Base-by-base conservation (phyloP, 2,888 invertebrate species). In the Cerceris ruficornis region DNA sequence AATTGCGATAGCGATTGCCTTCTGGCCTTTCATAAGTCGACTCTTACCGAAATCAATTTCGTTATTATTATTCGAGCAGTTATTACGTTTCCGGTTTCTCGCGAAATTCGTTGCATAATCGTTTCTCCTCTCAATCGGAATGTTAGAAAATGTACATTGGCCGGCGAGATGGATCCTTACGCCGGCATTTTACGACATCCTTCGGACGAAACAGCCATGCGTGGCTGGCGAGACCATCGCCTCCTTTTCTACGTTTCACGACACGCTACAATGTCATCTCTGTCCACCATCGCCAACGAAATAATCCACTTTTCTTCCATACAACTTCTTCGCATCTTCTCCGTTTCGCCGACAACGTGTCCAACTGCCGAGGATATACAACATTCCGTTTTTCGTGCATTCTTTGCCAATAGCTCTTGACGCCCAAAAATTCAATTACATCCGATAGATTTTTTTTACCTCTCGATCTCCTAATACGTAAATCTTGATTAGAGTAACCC, bases 111-210 rank as follows among this genome's bases (percentile, higher is more conserved):
- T 14, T 13, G 7, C 6, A 14, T 7, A 28, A 17, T 39, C 9
- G 9, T 43, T 52, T 14, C 11, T 13, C 7, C 13, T 42, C 54
- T 11, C 28, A 62, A 49, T 41, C 42, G 58, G 55, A 46, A 62
- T 55, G 58, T 11, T 46, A 76, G 72, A 79, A 76, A 71, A 71
- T 75, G 68, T 67, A 66, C 80, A 73, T 70, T 64, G 69, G 72
- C 69, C 78, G 77, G 43, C 60, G 81, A 60, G 81, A 72, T 77
- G 75, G 74, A 67, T 75, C 75, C 80, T 80, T 70, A 77, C 65
- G 85, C 84, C 86, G 86, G 84, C 87, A 86, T 86, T 86, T 86
- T 84, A 85, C 83, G 80, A 85, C 73, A 67, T 86, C 77, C 81
- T 80, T 80, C 68, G 59, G 46, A 71, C 77, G 75, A 84, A 87